Conservation (phyloP, 1,140 invertebrate genomes). For the Drosophila paulistorum region DNA sequence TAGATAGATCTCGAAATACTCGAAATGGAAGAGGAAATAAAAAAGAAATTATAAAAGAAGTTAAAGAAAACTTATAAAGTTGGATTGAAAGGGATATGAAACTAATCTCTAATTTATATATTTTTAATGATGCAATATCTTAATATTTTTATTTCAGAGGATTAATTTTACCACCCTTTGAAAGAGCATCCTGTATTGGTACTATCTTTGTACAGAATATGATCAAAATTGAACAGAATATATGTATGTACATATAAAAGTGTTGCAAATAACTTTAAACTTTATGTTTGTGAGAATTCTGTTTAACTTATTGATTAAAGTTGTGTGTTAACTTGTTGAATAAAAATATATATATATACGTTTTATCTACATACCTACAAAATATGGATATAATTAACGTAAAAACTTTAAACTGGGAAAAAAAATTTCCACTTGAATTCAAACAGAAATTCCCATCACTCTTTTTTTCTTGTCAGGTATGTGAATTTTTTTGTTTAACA, state of each 20-base stretch:
- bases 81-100: no score
- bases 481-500: conserved; percentile 10
- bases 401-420: not conserved
- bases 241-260: no score
- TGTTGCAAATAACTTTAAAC: no score
- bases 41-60: no score
- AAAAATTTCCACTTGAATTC: not conserved
- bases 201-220: not conserved
- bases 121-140: no score
- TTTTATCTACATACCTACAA: not conserved
- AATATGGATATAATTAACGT: not conserved
- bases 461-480: not conserved
- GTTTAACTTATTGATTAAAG: conserved; percentile 1
- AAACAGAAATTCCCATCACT: conserved; percentile 3
- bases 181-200: not conserved
- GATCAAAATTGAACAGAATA: not conserved
- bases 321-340: not conserved
- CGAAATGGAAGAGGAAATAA: no score
- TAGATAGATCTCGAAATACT: no score
- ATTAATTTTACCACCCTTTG: not conserved
- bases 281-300: not conserved
- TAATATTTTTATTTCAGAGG: no score
- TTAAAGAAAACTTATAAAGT: no score
- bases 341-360: not conserved
- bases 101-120: no score